phyloP scores from a whole-genome alignment of 2,797 vertebrate genomes.

The Lagodon rhomboides region DNA sequence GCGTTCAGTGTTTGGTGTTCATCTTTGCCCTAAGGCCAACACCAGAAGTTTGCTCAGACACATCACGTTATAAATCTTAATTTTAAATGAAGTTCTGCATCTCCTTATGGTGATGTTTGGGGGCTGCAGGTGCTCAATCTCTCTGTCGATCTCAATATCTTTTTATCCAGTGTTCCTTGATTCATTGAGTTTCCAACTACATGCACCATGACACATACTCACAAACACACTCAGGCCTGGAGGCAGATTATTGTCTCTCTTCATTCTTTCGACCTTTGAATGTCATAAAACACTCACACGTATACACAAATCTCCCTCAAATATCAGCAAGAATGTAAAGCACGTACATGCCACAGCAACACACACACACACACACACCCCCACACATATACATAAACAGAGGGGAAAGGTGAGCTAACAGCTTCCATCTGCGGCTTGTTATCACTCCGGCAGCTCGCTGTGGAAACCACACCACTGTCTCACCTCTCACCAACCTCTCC shows the following conservation, averaged over 20 bases:
- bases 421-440: slow-evolving; percentile 77
- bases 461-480: slow-evolving; percentile 61
- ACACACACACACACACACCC: slow-evolving; percentile 21
- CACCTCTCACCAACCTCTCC: slow-evolving; percentile 56
- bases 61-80: background rate
- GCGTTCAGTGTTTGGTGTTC: background rate
- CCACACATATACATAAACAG: slow-evolving; percentile 31
- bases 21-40: background rate
- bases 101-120: too few species aligned
- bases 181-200: slow-evolving; percentile 9
- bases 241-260: slow-evolving; percentile 12
- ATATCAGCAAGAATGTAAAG: slow-evolving; percentile 40
- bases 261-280: background rate
- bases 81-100: background rate
- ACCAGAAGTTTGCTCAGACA: too few species aligned
- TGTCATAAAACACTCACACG: slow-evolving; percentile 43
- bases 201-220: slow-evolving; percentile 8
- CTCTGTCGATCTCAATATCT: background rate
- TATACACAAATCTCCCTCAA: slow-evolving; percentile 33
- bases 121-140: background rate
- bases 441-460: slow-evolving; percentile 61
- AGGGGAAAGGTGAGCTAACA: slow-evolving; percentile 61
- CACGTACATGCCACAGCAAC: slow-evolving; percentile 33
- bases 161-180: slow-evolving; percentile 2
- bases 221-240: slow-evolving; percentile 12